Percentiles rank a stretch among this genome's conserved stretches.
These are phyloP conservation scores for Rhingia campestris DNA, from an alignment of 2,888 invertebrate genomes.

Conservation along the genomic window DNA sequence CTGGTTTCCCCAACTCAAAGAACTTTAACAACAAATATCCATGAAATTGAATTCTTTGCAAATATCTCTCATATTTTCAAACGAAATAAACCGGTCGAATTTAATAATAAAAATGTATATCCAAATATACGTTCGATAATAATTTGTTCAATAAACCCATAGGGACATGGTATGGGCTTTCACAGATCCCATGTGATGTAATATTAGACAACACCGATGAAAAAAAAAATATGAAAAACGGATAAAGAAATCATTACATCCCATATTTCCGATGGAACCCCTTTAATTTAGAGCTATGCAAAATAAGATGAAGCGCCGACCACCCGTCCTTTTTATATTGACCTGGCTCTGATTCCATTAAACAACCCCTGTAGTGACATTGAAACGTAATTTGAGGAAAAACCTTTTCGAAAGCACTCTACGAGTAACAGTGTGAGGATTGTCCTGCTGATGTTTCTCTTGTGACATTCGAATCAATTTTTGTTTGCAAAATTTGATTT, in stretches of 20 bases:
- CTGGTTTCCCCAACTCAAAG: background rate
- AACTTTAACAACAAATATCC: slow-evolving; percentile 36
- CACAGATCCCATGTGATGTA: background rate
- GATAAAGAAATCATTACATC: slow-evolving; percentile 57
- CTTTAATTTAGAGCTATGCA: slow-evolving; percentile 47
- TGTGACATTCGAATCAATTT: slow-evolving; percentile 58
- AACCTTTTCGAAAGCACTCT: slow-evolving; percentile 20
- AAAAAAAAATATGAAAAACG: slow-evolving; percentile 28
- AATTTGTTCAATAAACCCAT: slow-evolving; percentile 53
- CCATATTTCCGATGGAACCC: slow-evolving; percentile 39
- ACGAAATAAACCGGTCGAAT: slow-evolving; percentile 41
- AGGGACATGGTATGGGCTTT: slow-evolving; percentile 3
- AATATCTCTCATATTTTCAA: slow-evolving; percentile 2
- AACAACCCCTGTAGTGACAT: slow-evolving; percentile 49
- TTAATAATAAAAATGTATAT: slow-evolving; percentile 30
- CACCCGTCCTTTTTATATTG: background rate
- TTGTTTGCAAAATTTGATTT: slow-evolving; percentile 68
- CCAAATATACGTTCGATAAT: slow-evolving; percentile 30
- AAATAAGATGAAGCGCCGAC: slow-evolving; percentile 9
- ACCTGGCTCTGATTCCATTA: slow-evolving; percentile 49
- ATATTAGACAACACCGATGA: background rate
- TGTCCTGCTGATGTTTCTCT: slow-evolving; percentile 14
- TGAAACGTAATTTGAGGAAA: slow-evolving; percentile 60
- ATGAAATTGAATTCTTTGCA: slow-evolving; percentile 41
- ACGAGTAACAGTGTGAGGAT: background rate